phyloP scores from a whole-genome alignment of 2,888 invertebrate genomes.

The Odontocolon sp. region DNA sequence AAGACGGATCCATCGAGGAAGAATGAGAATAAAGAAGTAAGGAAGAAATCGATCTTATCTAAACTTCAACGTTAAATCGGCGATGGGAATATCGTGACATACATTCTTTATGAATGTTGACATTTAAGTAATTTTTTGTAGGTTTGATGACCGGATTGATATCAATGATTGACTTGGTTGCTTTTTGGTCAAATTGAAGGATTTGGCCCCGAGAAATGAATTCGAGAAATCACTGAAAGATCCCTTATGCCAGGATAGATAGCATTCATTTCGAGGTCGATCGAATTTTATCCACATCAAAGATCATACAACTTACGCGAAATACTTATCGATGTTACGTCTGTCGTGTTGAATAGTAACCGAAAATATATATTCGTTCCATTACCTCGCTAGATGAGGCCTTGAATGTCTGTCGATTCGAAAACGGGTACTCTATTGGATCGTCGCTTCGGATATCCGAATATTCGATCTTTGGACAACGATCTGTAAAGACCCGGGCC shows the following conservation, averaged over 20 bases:
- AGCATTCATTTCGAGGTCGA: background rate
- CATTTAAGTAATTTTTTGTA: background rate
- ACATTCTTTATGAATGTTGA: no score
- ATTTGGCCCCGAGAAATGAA: background rate
- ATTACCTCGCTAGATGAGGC: slow-evolving; percentile 21
- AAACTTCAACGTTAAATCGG: background rate
- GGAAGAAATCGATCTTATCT: background rate
- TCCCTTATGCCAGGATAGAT: background rate
- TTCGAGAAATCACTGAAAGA: background rate
- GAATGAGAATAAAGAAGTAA: slow-evolving; percentile 17
- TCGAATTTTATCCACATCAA: background rate
- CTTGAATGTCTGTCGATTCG: slow-evolving; percentile 70
- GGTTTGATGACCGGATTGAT: no score
- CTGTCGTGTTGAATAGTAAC: background rate
- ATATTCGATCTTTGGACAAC: slow-evolving; percentile 3
- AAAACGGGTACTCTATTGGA: slow-evolving; percentile 56
- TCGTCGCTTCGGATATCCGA: background rate
- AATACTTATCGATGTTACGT: background rate
- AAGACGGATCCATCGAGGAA: background rate
- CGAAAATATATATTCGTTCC: background rate
- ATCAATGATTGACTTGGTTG: background rate
- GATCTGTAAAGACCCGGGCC: no score
- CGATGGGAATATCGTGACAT: background rate
- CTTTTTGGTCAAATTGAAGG: background rate
- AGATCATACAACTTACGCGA: slow-evolving; percentile 3